Base-by-base conservation (phyloP, 2,888 invertebrate species). In the Drosophila hamatofila region DNA sequence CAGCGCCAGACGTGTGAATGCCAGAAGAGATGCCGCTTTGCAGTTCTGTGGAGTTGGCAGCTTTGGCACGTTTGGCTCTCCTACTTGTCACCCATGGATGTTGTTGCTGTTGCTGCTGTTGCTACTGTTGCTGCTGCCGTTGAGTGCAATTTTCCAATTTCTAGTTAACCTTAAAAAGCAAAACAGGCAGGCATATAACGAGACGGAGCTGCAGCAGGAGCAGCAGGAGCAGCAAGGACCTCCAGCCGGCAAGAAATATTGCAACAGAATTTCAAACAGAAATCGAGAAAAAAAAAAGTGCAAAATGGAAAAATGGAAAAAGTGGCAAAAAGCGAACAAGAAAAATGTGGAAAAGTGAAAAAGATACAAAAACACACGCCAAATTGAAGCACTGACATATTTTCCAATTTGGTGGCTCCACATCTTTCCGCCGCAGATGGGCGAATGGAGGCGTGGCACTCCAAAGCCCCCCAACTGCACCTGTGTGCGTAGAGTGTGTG, bases 61-160 rank as follows among this genome's bases (percentile, higher is more conserved):
- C 83, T 85, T 80, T 68, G 81, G 69, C 81, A 85, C 80, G 83
- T 77, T 69, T 74, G 64, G 33, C 68, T 46, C 57, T 54, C n/a
- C 72, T 57, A 23, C 70, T 60, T 74, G 63, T 58, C 59, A 57
- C 35, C 49, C n/a, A 23, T n/a, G 49, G 41, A 4, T 46, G 49
- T 6, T 52, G 52, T 7, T 63, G 35, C 6, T 74, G 33, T 3
- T 62, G 48, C 2, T 55, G 21, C 5, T 67, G 35, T 16, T 62
- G 35, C 16, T 62, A 44, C 8, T 63, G 25, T n/a, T 61, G 37
- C 5, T 46, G 41, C 12, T 54, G 49, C 30, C 51, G 64, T 55
- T 67, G 82, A 72, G 69, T 85, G 88, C 88, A 84, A 84, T 84
- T 84, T 84, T 80, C 85, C 83, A 85, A 88, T 84, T 84, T 85